Evolutionary conservation across 2,113 vertebrate genomes (phyloP).

Genomic region (Glaucidium brasilianum): DNA sequence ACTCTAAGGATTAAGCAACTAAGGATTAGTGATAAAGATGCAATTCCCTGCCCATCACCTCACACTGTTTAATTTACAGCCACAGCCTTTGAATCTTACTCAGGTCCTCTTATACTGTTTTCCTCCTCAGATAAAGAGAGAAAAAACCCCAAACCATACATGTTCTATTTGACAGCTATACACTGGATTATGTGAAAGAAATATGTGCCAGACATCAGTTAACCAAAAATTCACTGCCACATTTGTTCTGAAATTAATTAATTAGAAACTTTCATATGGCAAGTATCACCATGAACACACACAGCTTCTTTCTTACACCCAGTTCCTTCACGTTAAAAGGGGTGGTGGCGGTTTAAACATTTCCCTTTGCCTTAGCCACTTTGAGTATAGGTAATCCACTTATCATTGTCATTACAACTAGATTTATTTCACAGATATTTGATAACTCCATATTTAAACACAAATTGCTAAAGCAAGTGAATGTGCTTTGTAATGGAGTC

Average conservation of each 20-base stretch:
- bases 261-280: background rate
- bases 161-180: background rate
- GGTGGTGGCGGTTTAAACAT: background rate
- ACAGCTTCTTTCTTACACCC: background rate
- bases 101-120: background rate
- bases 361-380: background rate
- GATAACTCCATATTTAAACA: background rate
- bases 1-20: background rate
- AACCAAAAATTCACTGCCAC: background rate
- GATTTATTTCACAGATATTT: background rate
- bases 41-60: background rate
- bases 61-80: background rate
- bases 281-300: background rate
- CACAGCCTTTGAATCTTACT: background rate
- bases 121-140: background rate
- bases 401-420: background rate
- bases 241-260: background rate
- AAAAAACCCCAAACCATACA: background rate
- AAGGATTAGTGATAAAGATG: background rate
- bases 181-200: background rate
- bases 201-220: background rate
- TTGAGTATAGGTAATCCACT: background rate
- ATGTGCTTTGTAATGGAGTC: background rate
- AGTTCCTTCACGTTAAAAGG: background rate
- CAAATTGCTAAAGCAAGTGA: background rate